These are phyloP conservation scores for Pyrgilauda ruficollis DNA, from an alignment of 2,113 vertebrate genomes.

Conservation along the genomic window DNA sequence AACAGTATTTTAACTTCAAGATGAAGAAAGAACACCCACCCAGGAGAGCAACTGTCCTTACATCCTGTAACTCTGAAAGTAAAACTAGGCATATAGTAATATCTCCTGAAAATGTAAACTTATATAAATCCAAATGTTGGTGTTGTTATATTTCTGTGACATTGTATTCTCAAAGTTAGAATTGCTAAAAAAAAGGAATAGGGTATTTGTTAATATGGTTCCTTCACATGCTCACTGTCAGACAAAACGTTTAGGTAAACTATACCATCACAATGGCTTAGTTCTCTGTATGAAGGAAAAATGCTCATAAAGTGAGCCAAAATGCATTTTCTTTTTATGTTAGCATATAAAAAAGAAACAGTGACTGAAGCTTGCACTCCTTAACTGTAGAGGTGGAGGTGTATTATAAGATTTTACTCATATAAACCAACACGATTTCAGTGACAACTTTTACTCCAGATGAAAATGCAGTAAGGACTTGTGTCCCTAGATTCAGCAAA, in stretches of 20 bases:
- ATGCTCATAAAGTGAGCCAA: background rate
- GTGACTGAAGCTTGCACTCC: background rate
- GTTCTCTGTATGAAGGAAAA: background rate
- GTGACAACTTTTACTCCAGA: background rate
- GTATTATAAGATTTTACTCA: background rate
- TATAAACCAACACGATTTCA: background rate
- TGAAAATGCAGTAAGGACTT: background rate
- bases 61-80: background rate
- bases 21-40: background rate
- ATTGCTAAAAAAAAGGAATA: background rate
- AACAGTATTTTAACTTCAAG: background rate
- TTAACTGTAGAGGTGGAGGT: background rate
- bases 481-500: background rate
- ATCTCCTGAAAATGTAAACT: background rate
- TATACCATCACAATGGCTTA: background rate
- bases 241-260: background rate
- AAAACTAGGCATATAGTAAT: background rate
- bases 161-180: slow-evolving; percentile 2
- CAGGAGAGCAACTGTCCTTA: background rate
- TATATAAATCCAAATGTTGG: background rate
- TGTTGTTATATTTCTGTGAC: background rate
- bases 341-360: background rate
- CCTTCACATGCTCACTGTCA: background rate
- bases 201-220: background rate
- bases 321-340: background rate